These are phyloP conservation scores for Chromis chromis DNA, from an alignment of 2,797 vertebrate species.

Conservation along the genomic window DNA sequence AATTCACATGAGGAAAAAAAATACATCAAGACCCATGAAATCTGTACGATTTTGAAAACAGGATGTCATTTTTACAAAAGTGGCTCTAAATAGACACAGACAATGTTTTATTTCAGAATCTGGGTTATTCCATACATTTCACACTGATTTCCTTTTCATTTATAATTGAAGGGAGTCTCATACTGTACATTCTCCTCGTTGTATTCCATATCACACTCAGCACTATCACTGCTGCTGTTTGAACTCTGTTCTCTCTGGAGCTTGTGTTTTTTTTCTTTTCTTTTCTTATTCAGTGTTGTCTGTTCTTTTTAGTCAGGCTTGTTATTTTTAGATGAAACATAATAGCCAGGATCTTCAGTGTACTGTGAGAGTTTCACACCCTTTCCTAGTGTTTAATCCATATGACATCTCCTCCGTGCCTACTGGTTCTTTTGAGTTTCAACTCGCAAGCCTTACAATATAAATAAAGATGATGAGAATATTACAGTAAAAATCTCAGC, in stretches of 20 bases:
- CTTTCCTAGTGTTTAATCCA: constrained; percentile 81
- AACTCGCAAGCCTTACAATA: constrained; percentile 76
- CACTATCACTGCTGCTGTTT: constrained; percentile 74
- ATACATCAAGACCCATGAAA: constrained; percentile 10
- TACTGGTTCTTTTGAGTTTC: constrained; percentile 75
- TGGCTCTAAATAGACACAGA: constrained; percentile 35
- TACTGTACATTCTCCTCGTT: constrained; percentile 72
- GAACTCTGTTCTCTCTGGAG: constrained; percentile 75
- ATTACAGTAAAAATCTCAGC: constrained; percentile 79
- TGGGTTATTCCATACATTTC: constrained; percentile 69
- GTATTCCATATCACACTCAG: constrained; percentile 72
- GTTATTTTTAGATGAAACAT: constrained; percentile 87
- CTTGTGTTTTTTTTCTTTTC: constrained; percentile 47
- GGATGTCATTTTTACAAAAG: constrained; percentile 43
- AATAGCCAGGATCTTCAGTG: constrained; percentile 80
- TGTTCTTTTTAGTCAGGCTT: constrained; percentile 79
- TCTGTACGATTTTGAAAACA: constrained; percentile 25
- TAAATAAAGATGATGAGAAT: constrained; percentile 82
- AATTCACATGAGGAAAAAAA: constrained; percentile 32
- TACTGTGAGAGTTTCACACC: constrained; percentile 78
- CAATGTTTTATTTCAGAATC: constrained; percentile 53
- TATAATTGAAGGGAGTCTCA: constrained; percentile 75
- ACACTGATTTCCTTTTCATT: constrained; percentile 71
- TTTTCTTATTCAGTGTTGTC: constrained; percentile 71
- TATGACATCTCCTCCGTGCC: constrained; percentile 79